Base-by-base conservation (phyloP, 64 coral and sea anemone genomes). In the Pocillopora verrucosa region DNA sequence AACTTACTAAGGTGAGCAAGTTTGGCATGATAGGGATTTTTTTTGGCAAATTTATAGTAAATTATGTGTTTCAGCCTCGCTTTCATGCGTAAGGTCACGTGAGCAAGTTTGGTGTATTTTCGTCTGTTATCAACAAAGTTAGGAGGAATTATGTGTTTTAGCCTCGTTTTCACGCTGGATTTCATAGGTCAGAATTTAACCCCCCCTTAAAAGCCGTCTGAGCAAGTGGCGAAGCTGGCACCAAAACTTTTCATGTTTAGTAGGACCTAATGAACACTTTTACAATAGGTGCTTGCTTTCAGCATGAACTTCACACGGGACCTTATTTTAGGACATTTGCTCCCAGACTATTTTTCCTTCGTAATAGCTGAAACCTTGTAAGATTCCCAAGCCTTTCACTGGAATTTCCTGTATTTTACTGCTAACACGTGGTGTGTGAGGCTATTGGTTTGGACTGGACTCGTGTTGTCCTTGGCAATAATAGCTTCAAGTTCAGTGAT, bases 91-190 rank as follows among this genome's bases (percentile, higher is more conserved):
- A 80, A 89, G 77, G 76, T 89, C 88, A 89, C 64, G 36, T 89
- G 77, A 89, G 88, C 88, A 89, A 89, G 88, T 89, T 89, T 89
- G 88, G 62, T 89, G 88, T 73, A 72, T 89, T 89, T 89, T 80
- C 80, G 60, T 65, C 80, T 65, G 26, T 84, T 36, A 84, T 84
- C 65, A 84, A 84, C 80, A 84, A 84, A 84, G 80, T 84, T 84
- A 84, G 80, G 60, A 89, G 80, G 45, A 78, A 78, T 78, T 58
- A 78, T 76, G 74, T 76, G 74, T 76, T 45, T 76, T 56, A 76
- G 74, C 74, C 74, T 76, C 74, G 74, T 76, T 76, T 76, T 76
- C 74, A 37, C 74, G 74, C 74, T 76, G 38, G 74, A 76, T 76
- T 76, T 76, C 74, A 76, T 76, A 36, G 76, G 76, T 25, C 76